Conservation (phyloP, 2,113 vertebrate genomes). For the Bucco capensis region DNA sequence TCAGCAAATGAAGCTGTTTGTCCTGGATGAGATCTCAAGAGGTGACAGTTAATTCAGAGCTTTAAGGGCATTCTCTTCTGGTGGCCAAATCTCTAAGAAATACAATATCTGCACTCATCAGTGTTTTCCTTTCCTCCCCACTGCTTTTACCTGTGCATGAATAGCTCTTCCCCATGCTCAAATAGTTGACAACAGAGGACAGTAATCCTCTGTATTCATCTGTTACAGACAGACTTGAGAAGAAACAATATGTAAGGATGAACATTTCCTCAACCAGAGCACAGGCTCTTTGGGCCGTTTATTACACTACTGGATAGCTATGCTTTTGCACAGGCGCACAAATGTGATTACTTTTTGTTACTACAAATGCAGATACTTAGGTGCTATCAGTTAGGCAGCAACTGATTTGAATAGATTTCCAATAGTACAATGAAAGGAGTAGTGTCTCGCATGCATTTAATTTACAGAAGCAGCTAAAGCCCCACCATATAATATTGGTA, state of each 20-base stretch:
- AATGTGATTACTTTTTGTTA: not conserved
- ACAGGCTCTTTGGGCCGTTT: not conserved
- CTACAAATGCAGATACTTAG: not conserved
- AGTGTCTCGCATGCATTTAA: not conserved
- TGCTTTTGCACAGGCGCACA: not conserved
- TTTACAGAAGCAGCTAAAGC: not conserved
- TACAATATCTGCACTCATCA: not conserved
- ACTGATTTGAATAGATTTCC: not conserved
- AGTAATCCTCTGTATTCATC: not conserved
- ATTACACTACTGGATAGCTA: not conserved
- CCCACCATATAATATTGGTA: not conserved
- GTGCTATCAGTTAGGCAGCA: not conserved
- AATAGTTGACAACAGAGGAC: not conserved
- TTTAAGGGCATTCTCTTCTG: not conserved
- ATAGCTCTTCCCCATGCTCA: not conserved
- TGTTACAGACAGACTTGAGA: not conserved
- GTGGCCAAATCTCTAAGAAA: not conserved
- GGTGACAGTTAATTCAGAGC: not conserved
- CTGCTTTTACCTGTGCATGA: not conserved
- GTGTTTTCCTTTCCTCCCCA: not conserved
- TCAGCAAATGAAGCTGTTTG: not conserved
- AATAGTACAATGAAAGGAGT: fast-evolving
- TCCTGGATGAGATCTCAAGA: not conserved
- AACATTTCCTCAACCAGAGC: no score
- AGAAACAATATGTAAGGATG: not conserved